phyloP scores from a whole-genome alignment of 1,140 invertebrate genomes.

The Cydia strobilella region DNA sequence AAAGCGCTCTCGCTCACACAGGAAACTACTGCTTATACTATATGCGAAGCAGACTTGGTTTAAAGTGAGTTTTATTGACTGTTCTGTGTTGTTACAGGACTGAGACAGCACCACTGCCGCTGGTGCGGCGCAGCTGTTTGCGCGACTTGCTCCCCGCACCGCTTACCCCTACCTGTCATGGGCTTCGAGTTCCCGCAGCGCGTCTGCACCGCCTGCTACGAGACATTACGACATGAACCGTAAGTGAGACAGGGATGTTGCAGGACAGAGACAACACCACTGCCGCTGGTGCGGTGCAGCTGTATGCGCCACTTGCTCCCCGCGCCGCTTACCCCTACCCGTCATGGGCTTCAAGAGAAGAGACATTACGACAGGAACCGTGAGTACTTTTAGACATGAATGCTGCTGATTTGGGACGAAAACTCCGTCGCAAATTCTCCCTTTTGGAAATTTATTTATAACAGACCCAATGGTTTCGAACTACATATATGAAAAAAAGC shows the following conservation, averaged over 20 bases:
- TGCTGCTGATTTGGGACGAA: too few relatives aligned
- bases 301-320: conserved; percentile 95
- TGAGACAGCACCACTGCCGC: conserved; percentile 94
- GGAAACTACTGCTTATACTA: too few relatives aligned
- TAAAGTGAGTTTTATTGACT: neutral
- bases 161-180: conserved; percentile 95
- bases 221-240: conserved; percentile 91
- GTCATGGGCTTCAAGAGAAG: conserved; percentile 97
- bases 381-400: conserved; percentile 76
- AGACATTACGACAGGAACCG: conserved; percentile 91
- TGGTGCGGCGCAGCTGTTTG: conserved; percentile 96
- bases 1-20: too few relatives aligned
- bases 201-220: conserved; percentile 95
- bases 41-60: too few relatives aligned
- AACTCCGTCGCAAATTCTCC: too few relatives aligned
- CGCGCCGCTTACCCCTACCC: conserved; percentile 92
- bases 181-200: conserved; percentile 99
- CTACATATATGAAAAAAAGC: too few relatives aligned
- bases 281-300: conserved; percentile 95
- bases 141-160: conserved; percentile 93
- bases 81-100: conserved; percentile 58
- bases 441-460: too few relatives aligned
- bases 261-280: conserved; percentile 88
- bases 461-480: too few relatives aligned
- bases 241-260: conserved; percentile 75